A percentile compares a stretch with the other conserved stretches of the same genome.
Conservation (phyloP, 2,113 vertebrate species). For the Pomatostomus ruficeps region DNA sequence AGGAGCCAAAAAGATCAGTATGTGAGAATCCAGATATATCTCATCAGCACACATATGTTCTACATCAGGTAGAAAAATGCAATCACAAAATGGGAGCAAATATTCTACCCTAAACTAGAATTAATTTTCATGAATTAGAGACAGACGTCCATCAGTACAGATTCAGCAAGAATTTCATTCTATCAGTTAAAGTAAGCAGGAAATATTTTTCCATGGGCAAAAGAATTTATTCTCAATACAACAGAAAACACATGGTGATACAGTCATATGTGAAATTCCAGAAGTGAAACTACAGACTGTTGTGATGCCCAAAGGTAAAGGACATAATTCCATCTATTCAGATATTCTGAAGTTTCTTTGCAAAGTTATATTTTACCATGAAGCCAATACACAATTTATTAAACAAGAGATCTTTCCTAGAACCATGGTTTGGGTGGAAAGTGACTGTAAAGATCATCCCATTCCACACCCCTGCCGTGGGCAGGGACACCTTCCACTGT, state of each 20-base stretch:
- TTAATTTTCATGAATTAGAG: background rate
- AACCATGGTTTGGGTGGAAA: background rate
- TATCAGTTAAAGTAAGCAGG: constrained; percentile 33
- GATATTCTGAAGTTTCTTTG: background rate
- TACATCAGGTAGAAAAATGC: background rate
- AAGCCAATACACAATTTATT: background rate
- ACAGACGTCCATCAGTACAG: background rate
- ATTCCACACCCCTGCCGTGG: background rate
- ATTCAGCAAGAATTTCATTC: background rate
- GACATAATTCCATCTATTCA: background rate
- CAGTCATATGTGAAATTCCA: constrained; percentile 8
- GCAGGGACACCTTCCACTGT: background rate
- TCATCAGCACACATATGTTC: background rate
- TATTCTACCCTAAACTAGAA: background rate
- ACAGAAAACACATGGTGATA: constrained; percentile 35
- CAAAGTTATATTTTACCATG: background rate
- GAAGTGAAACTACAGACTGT: background rate
- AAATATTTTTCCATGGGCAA: constrained; percentile 51
- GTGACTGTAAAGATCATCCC: background rate
- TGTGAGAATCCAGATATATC: background rate
- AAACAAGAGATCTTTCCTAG: background rate
- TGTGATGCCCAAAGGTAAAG: background rate
- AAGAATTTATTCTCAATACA: constrained; percentile 45
- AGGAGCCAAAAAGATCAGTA: background rate
- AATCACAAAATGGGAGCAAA: background rate